Conservation (phyloP, 2,888 invertebrate genomes). For the Drosophila tanythrix region DNA sequence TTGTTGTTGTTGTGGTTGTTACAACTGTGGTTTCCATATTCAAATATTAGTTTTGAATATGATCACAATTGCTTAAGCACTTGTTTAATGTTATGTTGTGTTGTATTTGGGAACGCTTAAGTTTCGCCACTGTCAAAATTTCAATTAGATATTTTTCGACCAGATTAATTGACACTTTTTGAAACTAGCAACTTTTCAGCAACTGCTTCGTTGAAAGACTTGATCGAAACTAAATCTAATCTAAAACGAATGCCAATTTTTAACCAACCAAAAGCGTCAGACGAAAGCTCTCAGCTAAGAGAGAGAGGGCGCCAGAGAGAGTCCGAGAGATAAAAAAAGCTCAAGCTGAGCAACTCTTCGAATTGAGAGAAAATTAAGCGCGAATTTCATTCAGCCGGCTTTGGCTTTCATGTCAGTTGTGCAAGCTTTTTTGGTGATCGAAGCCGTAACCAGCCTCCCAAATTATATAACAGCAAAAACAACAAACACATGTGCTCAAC, state of each 20-base stretch:
- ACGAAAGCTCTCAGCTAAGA: conserved; percentile 14
- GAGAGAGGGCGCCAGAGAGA: conserved; percentile 14
- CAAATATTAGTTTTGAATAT: conserved; percentile 16
- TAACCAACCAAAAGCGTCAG: conserved; percentile 26
- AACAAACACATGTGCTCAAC: conserved; percentile 27
- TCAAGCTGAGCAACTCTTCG: conserved; percentile 32
- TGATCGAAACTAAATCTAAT: conserved; percentile 44
- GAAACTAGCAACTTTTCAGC: conserved; percentile 12
- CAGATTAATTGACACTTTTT: conserved; percentile 12
- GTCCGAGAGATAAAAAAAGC: conserved; percentile 14
- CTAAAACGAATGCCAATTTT: conserved; percentile 23
- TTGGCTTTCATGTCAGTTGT: conserved; percentile 51
- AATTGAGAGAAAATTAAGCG: conserved; percentile 47
- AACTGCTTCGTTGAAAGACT: conserved; percentile 52
- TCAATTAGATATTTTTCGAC: conserved; percentile 8
- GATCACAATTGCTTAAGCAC: conserved; percentile 31
- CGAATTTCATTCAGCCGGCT: conserved; percentile 54
- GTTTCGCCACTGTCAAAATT: conserved; percentile 29
- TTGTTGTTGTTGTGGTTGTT: conserved; percentile 69
- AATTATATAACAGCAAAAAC: conserved; percentile 39
- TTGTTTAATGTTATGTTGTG: background rate
- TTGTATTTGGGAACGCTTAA: conserved; percentile 7
- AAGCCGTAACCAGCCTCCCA: conserved; percentile 28
- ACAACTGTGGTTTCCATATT: conserved; percentile 75
- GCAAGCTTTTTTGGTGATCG: conserved; percentile 43